Evolutionary conservation across 2,888 invertebrate species (phyloP).

Genomic region (Eupithecia exiguata): DNA sequence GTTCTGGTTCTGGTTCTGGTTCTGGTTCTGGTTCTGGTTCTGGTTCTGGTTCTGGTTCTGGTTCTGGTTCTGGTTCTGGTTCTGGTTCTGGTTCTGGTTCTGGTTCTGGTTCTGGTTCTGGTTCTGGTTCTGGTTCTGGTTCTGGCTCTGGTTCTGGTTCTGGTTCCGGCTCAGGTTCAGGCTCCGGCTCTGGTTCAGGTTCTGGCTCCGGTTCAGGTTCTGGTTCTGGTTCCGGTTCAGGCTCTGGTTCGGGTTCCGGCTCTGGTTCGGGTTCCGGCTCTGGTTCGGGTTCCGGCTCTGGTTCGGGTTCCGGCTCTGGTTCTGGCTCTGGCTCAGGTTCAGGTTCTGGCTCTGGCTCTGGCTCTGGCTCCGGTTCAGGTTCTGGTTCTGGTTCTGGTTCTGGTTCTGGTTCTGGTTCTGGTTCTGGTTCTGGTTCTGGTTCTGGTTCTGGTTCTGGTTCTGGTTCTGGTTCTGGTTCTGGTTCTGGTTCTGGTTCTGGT

Average conservation of each 20-base stretch:
- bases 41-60: background rate
- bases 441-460: background rate
- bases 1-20: background rate
- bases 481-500: constrained; percentile 6
- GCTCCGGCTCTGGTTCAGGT: background rate
- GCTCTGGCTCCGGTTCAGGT: background rate
- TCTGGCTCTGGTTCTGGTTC: constrained; percentile 4
- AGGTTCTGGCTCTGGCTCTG: background rate
- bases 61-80: background rate
- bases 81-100: background rate
- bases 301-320: background rate
- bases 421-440: background rate
- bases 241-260: background rate
- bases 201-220: background rate
- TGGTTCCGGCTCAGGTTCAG: background rate
- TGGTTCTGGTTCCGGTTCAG: background rate
- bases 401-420: background rate
- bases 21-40: background rate
- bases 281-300: background rate
- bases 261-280: background rate
- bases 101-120: constrained; percentile 10
- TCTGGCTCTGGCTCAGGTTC: background rate
- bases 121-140: background rate
- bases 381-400: background rate
- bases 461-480: background rate